These are phyloP conservation scores for Meloe dianella DNA, from an alignment of 2,888 invertebrate genomes.

Conservation along the genomic window DNA sequence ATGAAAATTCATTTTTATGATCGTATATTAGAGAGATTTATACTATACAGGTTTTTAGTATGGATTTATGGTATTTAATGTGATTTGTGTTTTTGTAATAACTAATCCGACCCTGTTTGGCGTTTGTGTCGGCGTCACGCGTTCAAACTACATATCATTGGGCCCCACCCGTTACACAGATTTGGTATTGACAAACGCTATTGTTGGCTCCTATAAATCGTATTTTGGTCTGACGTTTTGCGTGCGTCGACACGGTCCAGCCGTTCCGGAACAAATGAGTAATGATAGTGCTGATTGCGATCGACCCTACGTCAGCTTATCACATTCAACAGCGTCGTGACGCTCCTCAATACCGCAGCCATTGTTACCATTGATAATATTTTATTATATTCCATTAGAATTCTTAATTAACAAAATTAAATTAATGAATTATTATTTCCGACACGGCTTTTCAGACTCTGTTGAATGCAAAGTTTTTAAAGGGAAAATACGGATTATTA, in stretches of 20 bases:
- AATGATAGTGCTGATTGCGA: slow-evolving; percentile 47
- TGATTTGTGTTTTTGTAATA: not conserved
- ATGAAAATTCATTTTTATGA: not conserved
- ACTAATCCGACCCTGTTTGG: slow-evolving; percentile 5
- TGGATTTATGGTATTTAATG: not conserved
- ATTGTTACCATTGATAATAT: not conserved
- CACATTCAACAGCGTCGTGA: slow-evolving; percentile 34
- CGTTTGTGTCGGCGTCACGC: slow-evolving; percentile 46
- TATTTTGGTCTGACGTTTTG: slow-evolving; percentile 52
- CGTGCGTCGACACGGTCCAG: slow-evolving; percentile 57
- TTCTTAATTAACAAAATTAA: not conserved
- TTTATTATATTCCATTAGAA: not conserved
- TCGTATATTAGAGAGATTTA: not conserved
- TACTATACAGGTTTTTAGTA: not conserved
- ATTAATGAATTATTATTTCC: not conserved
- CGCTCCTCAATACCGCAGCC: slow-evolving; percentile 8
- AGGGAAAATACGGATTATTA: not conserved
- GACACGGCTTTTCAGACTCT: not conserved
- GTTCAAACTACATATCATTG: slow-evolving; percentile 48
- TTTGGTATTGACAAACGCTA: slow-evolving; percentile 58
- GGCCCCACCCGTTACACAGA: slow-evolving; percentile 49
- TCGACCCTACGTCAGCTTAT: slow-evolving; percentile 32
- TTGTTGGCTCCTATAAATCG: slow-evolving; percentile 55
- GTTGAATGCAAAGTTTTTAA: not conserved
- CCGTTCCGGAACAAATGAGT: slow-evolving; percentile 55